Evolutionary conservation across 2,888 invertebrate species (phyloP), one percentile per base, ranked within the genome.

Genomic region (Plemyria rubiginata): DNA sequence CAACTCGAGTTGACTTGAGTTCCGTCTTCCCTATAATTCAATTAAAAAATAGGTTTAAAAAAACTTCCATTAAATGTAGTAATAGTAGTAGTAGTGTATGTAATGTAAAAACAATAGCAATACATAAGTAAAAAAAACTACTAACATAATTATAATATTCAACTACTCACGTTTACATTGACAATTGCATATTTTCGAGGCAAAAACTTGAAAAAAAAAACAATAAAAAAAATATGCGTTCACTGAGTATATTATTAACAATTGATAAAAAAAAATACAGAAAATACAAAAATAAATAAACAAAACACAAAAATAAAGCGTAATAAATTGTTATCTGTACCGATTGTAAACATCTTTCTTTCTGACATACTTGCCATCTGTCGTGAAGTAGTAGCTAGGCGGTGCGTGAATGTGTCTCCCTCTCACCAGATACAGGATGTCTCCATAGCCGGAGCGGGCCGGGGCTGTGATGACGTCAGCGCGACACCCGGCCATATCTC

Each of bases 401-500:
- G 91, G 92, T 0, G 81, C 85, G 76, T 92, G 92, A 62, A 92
- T 92, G 72, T 92, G 92, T 28, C 90, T 76, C 1, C 92, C 92
- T 41, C 92, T 82, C 53, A 92, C 90, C 36, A 92, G 80, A 76
- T 90, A 92, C 57, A 92, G 79, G n/a, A 91, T 79, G 65, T 92
- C 92, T 0, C 92, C 92, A n/a, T 66, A 57, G 4, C 85, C 86
- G 22, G 74, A 54, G 29, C 66, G 68, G 28, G 85, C 83, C 9
- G 90, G 92, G 5, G 92, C 92, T 29, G 92, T 92, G 81, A 92
- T 91, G 72, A 92, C 88, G 79, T 92, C 92, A 29, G 92, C 92
- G 12, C 92, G 86, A 68, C 92, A 92, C 36, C 92, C 92, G 5
- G 92, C 91, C 92, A 92, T 92, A 73, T 92, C 92, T 15, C 92